phyloP scores from a whole-genome alignment of 2,113 vertebrate species.

The Gasterosteus aculeatus region DNA sequence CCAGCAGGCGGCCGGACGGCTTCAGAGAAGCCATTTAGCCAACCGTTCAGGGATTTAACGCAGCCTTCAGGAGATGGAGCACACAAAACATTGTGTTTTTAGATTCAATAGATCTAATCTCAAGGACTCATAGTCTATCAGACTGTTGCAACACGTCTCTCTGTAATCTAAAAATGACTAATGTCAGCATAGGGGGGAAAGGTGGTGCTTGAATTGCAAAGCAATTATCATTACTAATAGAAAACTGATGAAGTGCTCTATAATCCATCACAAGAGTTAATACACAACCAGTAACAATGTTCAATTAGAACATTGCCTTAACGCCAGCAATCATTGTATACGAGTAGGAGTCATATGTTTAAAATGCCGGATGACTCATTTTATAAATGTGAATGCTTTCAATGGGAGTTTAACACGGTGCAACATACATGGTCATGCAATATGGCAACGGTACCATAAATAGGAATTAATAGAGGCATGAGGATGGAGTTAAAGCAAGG shows the following conservation, averaged over 20 bases:
- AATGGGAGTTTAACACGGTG: conserved; percentile 6
- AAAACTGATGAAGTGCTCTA: conserved; percentile 25
- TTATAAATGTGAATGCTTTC: conserved; percentile 4
- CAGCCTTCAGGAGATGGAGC: conserved; percentile 31
- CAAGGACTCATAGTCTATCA: conserved; percentile 6
- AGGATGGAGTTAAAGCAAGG: conserved; percentile 35
- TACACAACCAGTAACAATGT: conserved; percentile 16
- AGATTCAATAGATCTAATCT: conserved; percentile 27
- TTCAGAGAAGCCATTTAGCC: conserved; percentile 56
- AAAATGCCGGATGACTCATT: conserved; percentile 57
- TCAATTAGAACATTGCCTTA: conserved; percentile 44
- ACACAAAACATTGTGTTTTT: conserved; percentile 9
- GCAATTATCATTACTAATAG: conserved; percentile 26
- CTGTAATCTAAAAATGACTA: neutral
- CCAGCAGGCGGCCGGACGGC: conserved; percentile 9
- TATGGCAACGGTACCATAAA: conserved; percentile 14
- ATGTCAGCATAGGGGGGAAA: neutral
- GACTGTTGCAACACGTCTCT: neutral
- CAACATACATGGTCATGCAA: conserved; percentile 14
- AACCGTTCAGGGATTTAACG: conserved; percentile 40
- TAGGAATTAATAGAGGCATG: conserved; percentile 16
- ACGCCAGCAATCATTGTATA: conserved; percentile 32
- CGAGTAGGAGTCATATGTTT: conserved; percentile 30
- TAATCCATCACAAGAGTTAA: conserved; percentile 15
- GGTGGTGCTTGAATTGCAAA: neutral